Base-by-base conservation (phyloP, 2,797 vertebrate species). In the Prionace glauca region DNA sequence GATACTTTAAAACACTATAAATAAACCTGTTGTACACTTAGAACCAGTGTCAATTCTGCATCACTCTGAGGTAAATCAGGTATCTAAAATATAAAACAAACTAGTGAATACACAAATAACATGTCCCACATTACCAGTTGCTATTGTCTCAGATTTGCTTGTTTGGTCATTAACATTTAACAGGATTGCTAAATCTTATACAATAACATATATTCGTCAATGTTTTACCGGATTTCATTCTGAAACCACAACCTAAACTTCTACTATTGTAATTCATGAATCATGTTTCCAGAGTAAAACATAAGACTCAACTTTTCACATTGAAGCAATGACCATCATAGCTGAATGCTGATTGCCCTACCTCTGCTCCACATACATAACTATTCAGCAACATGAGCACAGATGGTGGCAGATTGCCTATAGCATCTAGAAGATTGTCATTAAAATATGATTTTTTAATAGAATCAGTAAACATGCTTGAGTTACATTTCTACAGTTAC, bases 351-450 rank as follows among this genome's bases (percentile, higher is more conserved):
- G 45, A 77, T 77, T 77, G 45, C 26, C 56, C 45, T 95, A 74
- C 93, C 56, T 74, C 71, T 56, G 50, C 71, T 60, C 9, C 16
- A 77, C 60, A 56, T 77, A 71, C 12, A n/a, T 60, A 95, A 60
- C 93, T 32, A 72, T 74, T 71, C 69, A 32, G 71, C n/a, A 71
- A 94, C 71, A 32, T 94, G 26, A 26, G 56, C 67, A 50, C 69
- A 94, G 69, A 94, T 94, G 93, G 69, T 45, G 93, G 69, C 69
- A 94, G 41, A 94, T 94, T 94, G 93, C 93, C 93, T 77, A 56
- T 71, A 60, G 71, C 93, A 95, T 56, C 71, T 20, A 50, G 71
- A 77, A 77, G 71, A 74, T 20, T 41, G 74, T 45, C 93, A 74
- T 94, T 29, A 71, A 74, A 60, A 50, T 77, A 50, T 77, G 50